These are phyloP conservation scores for Himalopsyche japonica DNA, from an alignment of 2,888 invertebrate genomes.

Conservation along the genomic window DNA sequence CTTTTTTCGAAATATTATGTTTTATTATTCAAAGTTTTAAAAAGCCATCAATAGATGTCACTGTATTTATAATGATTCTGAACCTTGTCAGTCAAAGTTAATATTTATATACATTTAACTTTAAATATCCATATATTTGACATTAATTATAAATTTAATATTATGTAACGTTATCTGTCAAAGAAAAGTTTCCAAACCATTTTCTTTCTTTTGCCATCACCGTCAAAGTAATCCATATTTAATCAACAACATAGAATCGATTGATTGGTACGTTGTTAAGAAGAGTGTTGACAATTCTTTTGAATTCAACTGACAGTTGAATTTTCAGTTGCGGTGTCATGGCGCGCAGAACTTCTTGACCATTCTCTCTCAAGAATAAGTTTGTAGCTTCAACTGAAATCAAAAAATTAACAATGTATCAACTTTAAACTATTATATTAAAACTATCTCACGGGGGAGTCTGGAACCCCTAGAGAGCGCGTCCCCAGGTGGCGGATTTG, in stretches of 20 bases:
- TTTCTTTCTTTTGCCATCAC: not conserved
- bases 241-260: slow-evolving; percentile 55
- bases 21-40: too few relatives aligned
- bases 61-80: too few relatives aligned
- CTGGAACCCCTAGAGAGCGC: too few relatives aligned
- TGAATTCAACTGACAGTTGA: slow-evolving; percentile 66
- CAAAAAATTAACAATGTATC: not conserved
- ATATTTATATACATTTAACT: too few relatives aligned
- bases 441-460: too few relatives aligned
- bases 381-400: slow-evolving; percentile 71
- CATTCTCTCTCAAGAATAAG: slow-evolving; percentile 70
- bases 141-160: too few relatives aligned
- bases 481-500: too few relatives aligned
- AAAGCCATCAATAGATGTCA: too few relatives aligned
- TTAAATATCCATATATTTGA: too few relatives aligned
- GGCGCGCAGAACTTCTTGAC: slow-evolving; percentile 67
- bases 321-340: slow-evolving; percentile 71
- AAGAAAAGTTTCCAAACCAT: not conserved
- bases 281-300: slow-evolving; percentile 67
- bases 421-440: not conserved
- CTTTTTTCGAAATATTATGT: too few relatives aligned
- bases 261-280: slow-evolving; percentile 66
- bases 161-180: too few relatives aligned
- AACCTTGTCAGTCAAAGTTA: too few relatives aligned
- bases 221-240: not conserved